Evolutionary conservation across 2,888 invertebrate genomes (phyloP).

Genomic region (Leptopilina syphax): DNA sequence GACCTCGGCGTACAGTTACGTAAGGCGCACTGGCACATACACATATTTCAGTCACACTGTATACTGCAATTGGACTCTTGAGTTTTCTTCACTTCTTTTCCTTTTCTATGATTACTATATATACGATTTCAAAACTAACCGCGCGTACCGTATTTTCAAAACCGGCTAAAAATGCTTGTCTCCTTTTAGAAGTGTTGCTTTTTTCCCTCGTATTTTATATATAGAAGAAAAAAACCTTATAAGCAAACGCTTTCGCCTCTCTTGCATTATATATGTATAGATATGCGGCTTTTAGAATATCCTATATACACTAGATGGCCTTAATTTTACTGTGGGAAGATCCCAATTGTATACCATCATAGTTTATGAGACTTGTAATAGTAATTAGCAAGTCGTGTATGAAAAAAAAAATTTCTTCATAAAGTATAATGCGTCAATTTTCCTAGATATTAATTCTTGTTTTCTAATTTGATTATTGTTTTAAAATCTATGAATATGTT

Average conservation of each 20-base stretch:
- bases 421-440: background rate
- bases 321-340: constrained; percentile 29
- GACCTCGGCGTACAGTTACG: constrained; percentile 28
- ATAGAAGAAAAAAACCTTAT: background rate
- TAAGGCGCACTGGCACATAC: background rate
- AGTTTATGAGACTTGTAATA: background rate
- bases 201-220: background rate
- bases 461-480: too few relatives aligned
- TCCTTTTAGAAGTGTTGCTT: constrained; percentile 1
- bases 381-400: constrained; percentile 14
- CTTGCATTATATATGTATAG: background rate
- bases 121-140: constrained; percentile 10
- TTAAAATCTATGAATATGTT: too few relatives aligned
- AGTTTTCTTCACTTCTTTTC: constrained; percentile 27
- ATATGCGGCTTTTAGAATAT: background rate
- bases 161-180: background rate
- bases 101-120: constrained; percentile 23
- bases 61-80: constrained; percentile 28
- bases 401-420: constrained; percentile 5
- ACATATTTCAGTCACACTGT: background rate
- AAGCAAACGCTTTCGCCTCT: constrained; percentile 18
- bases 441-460: too few relatives aligned
- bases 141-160: constrained; percentile 6
- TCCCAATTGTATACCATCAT: background rate
- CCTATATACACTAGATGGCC: background rate